Evolutionary conservation across 2,888 invertebrate genomes (phyloP).

Genomic region (Crepidodera aurea): DNA sequence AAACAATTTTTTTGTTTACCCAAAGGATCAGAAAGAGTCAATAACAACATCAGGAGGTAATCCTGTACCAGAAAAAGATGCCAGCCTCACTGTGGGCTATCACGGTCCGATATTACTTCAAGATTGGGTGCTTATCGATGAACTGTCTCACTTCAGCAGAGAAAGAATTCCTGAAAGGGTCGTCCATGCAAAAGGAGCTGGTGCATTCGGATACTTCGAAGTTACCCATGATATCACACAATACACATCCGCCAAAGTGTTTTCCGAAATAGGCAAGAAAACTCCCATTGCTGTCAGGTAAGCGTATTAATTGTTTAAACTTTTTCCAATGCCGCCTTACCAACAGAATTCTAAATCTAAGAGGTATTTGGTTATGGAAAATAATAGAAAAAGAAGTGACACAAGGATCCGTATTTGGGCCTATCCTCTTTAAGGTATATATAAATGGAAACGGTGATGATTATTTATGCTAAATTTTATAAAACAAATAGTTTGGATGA

Average conservation of each 20-base stretch:
- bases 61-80: slow-evolving; percentile 81
- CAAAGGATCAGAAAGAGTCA: slow-evolving; percentile 67
- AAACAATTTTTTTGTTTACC: no score
- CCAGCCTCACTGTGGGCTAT: slow-evolving; percentile 83
- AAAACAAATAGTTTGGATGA: no score
- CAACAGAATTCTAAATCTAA: no score
- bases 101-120: slow-evolving; percentile 87
- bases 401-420: no score
- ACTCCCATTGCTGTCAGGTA: slow-evolving; percentile 79
- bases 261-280: slow-evolving; percentile 77
- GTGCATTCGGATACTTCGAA: slow-evolving; percentile 86
- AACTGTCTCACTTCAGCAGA: slow-evolving; percentile 83
- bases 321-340: no score
- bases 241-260: slow-evolving; percentile 81
- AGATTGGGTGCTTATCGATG: slow-evolving; percentile 82
- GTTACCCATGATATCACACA: slow-evolving; percentile 85
- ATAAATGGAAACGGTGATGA: no score
- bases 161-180: slow-evolving; percentile 96
- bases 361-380: no score
- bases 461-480: no score
- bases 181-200: slow-evolving; percentile 95
- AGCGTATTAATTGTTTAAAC: not conserved
- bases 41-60: slow-evolving; percentile 84
- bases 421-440: no score
- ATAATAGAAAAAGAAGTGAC: no score